phyloP scores from a whole-genome alignment of 2,113 vertebrate genomes.

The Oriolus oriolus region DNA sequence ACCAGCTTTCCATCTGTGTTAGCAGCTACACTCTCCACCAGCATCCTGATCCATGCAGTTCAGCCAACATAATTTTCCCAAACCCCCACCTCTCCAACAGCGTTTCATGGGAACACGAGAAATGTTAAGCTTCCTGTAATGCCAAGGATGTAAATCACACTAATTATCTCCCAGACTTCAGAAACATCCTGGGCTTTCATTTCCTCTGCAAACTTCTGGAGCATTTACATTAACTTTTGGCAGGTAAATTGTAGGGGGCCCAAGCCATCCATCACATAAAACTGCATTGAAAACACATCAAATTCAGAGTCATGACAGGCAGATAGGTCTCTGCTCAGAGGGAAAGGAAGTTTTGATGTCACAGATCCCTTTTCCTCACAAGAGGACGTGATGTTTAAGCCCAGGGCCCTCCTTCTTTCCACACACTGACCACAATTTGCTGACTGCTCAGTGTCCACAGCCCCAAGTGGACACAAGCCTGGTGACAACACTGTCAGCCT shows the following conservation, averaged over 20 bases:
- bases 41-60: not conserved
- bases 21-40: not conserved
- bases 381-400: not conserved
- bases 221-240: constrained; percentile 52
- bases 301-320: constrained; percentile 2
- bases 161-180: constrained; percentile 62
- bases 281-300: constrained; percentile 50
- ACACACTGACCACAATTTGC: not conserved
- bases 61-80: constrained; percentile 44
- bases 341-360: not conserved
- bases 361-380: not conserved
- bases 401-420: not conserved
- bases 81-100: not conserved
- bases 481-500: not conserved
- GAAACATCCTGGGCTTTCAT: constrained; percentile 60
- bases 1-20: constrained; percentile 44
- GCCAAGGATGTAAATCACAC: constrained; percentile 67
- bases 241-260: constrained; percentile 44
- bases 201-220: constrained; percentile 53
- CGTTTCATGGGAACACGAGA: constrained; percentile 35
- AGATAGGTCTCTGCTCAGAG: not conserved
- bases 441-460: not conserved
- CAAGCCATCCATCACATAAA: constrained; percentile 36
- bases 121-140: constrained; percentile 49
- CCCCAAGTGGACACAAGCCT: not conserved